phyloP scores from a whole-genome alignment of 1,140 invertebrate species.

The Mamestra configurata region DNA sequence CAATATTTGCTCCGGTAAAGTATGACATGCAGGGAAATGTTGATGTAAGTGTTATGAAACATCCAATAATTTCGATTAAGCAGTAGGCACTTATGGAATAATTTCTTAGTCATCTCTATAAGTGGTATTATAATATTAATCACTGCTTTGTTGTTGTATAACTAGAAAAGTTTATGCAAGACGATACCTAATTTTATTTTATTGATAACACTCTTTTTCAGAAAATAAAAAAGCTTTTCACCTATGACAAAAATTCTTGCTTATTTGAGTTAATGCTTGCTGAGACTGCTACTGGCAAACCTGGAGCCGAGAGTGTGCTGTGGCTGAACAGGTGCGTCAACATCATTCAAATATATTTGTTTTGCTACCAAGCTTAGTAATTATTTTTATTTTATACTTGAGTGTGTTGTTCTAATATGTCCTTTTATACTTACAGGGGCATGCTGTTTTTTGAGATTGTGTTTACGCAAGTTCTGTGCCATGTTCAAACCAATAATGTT shows the following conservation, averaged over 20 bases:
- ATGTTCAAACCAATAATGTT: constrained; percentile 81
- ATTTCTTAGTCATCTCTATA: background rate
- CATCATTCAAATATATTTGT: too few relatives aligned
- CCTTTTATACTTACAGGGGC: constrained; percentile 85
- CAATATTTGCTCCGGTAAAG: constrained; percentile 91
- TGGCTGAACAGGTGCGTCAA: constrained; percentile 90
- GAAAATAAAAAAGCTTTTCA: constrained; percentile 90
- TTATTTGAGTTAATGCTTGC: constrained; percentile 91
- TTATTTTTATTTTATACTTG: too few relatives aligned
- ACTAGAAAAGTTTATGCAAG: too few relatives aligned
- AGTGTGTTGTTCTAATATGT: too few relatives aligned
- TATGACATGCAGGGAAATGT: constrained; percentile 93
- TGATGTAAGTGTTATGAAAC: constrained; percentile 87
- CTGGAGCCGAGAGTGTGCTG: constrained; percentile 89
- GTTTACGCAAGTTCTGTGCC: constrained; percentile 88
- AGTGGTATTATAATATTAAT: background rate
- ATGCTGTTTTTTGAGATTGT: constrained; percentile 89
- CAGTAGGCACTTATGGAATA: too few relatives aligned
- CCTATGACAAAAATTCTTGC: constrained; percentile 88
- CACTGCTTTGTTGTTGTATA: too few relatives aligned
- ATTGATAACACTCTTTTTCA: constrained; percentile 64
- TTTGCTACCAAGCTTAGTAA: too few relatives aligned
- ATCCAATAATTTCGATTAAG: too few relatives aligned
- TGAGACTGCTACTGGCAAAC: constrained; percentile 87
- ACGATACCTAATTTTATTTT: background rate